Base-by-base conservation (phyloP, 2,797 vertebrate genomes). In the Dryobates pubescens region DNA sequence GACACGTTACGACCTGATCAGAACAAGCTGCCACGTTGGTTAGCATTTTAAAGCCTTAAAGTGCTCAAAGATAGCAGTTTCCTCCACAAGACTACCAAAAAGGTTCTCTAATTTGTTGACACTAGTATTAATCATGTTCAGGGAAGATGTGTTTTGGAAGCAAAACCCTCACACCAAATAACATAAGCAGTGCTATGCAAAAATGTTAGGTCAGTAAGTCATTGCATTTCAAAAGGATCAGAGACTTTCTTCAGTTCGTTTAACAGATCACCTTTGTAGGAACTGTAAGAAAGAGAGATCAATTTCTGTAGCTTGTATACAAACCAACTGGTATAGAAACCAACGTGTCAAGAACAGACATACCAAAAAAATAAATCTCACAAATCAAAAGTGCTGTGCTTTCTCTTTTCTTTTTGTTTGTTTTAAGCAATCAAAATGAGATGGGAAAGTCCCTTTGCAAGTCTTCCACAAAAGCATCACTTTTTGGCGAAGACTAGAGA, bases 341-440 rank as follows among this genome's bases (percentile, higher is more conserved):
- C 94, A 93, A 95, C 91, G 68, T 96, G 97, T 97, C 96, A 96
- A 96, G 96, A 97, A 97, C 93, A 95, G 95, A 97, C 92, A 97
- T 69, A 91, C 92, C 93, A 92, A 95, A 95, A 36, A 36, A 36
- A 36, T 36, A 36, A 92, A 92, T 83, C 82, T 78, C 92, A 94
- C 92, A 95, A 95, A 95, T 95, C 90, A 96, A 97, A 98, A 98
- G 97, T 97, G 98, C 97, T 97, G 96, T 98, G 97, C 97, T 97
- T 96, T 96, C 94, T 96, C 45, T 96, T 96, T 94, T 94, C 91
- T 30, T 8, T n/a, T 54, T 68, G 76, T 82, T 45, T 87, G 76
- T 82, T 45, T 83, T 56, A 82, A 93, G 94, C 91, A 90, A 91
- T 92, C 93, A 95, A 88, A 93, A 93, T 65, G 67, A 97, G 95